Base-by-base conservation (phyloP, 2,888 invertebrate species). In the Drosophila fungiperda region DNA sequence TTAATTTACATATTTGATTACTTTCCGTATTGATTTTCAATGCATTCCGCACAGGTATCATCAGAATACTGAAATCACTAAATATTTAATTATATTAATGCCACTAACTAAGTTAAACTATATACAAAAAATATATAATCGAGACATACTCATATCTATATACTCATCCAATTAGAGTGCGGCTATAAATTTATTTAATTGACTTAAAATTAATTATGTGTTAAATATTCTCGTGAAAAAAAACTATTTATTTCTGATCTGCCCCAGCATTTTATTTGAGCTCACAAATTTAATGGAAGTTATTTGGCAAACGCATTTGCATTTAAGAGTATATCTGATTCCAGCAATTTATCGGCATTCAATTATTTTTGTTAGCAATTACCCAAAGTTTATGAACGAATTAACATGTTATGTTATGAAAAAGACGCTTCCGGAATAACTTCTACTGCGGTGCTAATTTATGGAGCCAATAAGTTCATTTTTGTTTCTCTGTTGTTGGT, bases 391-490 rank as follows among this genome's bases (percentile, higher is more conserved):
- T 67, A 57, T 66, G 57, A 64, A 48, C 38, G 66, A 79, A 52
- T 79, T 69, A 79, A 66, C 62, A 32, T 42, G 57, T 50, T 76
- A 76, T 75, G 53, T 57, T 60, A 36, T 59, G 48, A 64, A 60
- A 38, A 52, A 64, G 62, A 63, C 58, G 36, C 38, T 36, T 58
- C 58, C 60, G 70, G 69, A 82, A 89, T 83, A 80, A 82, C 73
- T 85, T 80, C 71, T 74, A 82, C 83, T 66, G 77, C 74, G 63
- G 63, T 60, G 73, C 71, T 83, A 83, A 88, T 88, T 90, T 90
- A 88, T 88, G 87, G 73, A 76, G 79, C 83, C 89, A 89, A 90
- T 89, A 90, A 88, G 90, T 84, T 90, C 73, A 86, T 78, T 86
- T 85, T 75, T 83, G 83, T 80, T 90, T 83, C 81, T 68, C 68